Evolutionary conservation across 2,888 invertebrate genomes (phyloP).

Genomic region (Chaitophorus viminalis): DNA sequence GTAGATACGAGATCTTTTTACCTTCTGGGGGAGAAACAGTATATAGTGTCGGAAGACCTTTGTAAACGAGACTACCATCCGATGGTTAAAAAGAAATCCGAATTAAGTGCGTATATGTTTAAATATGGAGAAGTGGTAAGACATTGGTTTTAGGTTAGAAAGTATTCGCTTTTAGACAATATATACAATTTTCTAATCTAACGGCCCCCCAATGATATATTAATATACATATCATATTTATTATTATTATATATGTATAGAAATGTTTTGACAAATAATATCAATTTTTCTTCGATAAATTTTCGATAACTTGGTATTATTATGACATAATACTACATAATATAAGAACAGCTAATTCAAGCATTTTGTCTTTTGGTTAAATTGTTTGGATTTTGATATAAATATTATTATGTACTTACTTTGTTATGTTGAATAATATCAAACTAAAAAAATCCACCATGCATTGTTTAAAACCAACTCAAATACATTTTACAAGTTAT

Average conservation of each 20-base stretch:
- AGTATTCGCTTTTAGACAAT: conserved; percentile 40
- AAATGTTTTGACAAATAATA: not conserved
- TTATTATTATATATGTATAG: not conserved
- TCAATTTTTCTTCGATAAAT: not conserved
- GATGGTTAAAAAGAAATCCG: conserved; percentile 55
- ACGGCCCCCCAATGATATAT: conserved; percentile 3
- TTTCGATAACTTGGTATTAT: not conserved
- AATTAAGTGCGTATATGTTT: conserved; percentile 4
- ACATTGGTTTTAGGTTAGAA: conserved; percentile 37
- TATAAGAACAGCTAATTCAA: too few relatives aligned
- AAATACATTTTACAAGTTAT: not conserved
- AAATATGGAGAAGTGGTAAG: conserved; percentile 32
- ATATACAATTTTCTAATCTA: conserved; percentile 15
- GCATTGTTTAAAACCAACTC: not conserved
- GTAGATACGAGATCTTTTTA: conserved; percentile 59
- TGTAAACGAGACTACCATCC: conserved; percentile 31
- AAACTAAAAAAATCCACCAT: not conserved
- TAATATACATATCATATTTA: not conserved
- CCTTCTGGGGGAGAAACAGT: conserved; percentile 61
- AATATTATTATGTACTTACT: not conserved
- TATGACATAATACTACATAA: not conserved
- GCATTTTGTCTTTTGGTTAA: not conserved
- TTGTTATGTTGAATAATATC: not conserved
- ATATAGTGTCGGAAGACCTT: conserved; percentile 45
- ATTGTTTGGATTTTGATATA: not conserved